A percentile compares a stretch with the other conserved stretches of the same genome.
Conservation (phyloP, 2,113 vertebrate genomes). For the Phocoena sinus region DNA sequence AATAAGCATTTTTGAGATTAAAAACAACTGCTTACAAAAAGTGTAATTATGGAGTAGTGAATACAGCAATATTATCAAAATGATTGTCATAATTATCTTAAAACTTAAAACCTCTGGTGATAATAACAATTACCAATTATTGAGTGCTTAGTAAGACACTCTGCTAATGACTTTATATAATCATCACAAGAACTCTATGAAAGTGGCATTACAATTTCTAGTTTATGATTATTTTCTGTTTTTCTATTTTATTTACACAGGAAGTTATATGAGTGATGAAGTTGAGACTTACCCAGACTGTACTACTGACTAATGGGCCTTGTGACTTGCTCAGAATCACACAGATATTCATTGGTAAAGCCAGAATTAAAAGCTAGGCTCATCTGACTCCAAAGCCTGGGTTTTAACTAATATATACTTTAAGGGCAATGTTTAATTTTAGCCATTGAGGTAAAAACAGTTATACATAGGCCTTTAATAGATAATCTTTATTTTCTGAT, state of each 20-base stretch:
- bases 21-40: not conserved
- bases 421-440: conserved; percentile 5
- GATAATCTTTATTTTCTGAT: not conserved
- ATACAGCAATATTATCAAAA: not conserved
- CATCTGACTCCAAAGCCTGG: not conserved
- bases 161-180: not conserved
- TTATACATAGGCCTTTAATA: not conserved
- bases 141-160: not conserved
- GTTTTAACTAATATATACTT: not conserved
- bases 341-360: not conserved
- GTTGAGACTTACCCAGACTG: not conserved
- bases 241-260: conserved; percentile 12
- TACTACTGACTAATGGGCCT: not conserved
- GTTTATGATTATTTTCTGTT: not conserved
- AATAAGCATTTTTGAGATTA: not conserved
- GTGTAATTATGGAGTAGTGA: not conserved
- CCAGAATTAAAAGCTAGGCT: conserved; percentile 24
- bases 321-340: not conserved
- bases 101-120: not conserved
- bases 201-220: conserved; percentile 9
- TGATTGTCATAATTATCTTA: not conserved
- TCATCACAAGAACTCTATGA: not conserved
- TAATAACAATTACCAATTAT: not conserved
- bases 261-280: not conserved
- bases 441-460: not conserved